A percentile compares a stretch with the other conserved stretches of the same genome.
These are phyloP conservation scores for Salmo trutta DNA, from an alignment of 2,797 vertebrate genomes.

Conservation along the genomic window DNA sequence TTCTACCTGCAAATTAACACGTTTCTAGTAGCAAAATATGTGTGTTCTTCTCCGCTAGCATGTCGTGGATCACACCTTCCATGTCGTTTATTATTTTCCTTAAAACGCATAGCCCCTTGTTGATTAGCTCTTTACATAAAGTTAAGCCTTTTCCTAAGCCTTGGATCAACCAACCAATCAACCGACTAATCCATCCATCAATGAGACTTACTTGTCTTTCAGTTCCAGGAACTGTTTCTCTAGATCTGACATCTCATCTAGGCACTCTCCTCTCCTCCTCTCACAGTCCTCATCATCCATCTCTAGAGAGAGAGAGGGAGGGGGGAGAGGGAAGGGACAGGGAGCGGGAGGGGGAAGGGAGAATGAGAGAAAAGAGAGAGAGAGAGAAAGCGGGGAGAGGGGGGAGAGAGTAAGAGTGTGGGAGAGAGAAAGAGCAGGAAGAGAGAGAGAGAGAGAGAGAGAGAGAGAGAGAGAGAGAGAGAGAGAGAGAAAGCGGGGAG, in stretches of 20 bases:
- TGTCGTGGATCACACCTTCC: too few relatives aligned
- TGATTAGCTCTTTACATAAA: too few relatives aligned
- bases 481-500: not conserved
- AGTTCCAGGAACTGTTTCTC: conserved; percentile 90
- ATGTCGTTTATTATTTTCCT: too few relatives aligned
- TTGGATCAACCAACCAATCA: not conserved
- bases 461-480: not conserved
- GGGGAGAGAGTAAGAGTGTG: not conserved
- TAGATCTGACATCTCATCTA: conserved; percentile 87
- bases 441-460: not conserved
- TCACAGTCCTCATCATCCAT: conserved; percentile 91
- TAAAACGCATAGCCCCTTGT: too few relatives aligned
- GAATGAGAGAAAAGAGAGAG: not conserved
- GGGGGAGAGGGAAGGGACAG: not conserved
- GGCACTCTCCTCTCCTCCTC: conserved; percentile 83
- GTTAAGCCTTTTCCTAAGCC: too few relatives aligned
- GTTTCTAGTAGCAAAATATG: too few relatives aligned
- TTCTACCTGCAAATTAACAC: too few relatives aligned
- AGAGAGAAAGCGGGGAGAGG: not conserved
- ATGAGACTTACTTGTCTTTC: conserved; percentile 83
- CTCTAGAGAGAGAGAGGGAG: conserved; percentile 64
- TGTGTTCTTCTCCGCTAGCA: too few relatives aligned
- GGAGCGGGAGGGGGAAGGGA: not conserved
- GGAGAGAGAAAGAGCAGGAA: not conserved
- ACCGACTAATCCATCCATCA: not conserved